phyloP scores from a whole-genome alignment of 2,888 invertebrate species.

The Phania funesta region DNA sequence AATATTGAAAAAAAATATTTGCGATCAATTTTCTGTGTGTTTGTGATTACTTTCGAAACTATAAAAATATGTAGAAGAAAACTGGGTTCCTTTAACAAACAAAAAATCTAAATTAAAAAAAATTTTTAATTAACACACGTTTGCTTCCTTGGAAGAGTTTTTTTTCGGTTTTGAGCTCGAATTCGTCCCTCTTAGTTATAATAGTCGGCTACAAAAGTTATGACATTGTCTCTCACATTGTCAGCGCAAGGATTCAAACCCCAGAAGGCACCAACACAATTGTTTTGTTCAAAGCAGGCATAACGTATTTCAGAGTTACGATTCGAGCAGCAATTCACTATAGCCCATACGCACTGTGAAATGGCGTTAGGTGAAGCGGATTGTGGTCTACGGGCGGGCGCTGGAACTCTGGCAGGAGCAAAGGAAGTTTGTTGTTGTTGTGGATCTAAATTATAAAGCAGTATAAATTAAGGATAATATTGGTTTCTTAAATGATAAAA shows the following conservation, averaged over 20 bases:
- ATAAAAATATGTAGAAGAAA: neutral
- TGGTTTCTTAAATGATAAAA: neutral
- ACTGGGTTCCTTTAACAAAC: neutral
- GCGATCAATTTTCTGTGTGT: neutral
- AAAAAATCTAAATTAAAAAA: neutral
- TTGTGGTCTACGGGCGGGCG: constrained; percentile 70
- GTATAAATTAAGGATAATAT: neutral
- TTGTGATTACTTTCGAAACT: no score
- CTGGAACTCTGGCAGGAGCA: constrained; percentile 26
- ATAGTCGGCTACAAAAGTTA: constrained; percentile 65
- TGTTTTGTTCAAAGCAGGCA: constrained; percentile 86
- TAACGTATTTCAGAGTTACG: constrained; percentile 81
- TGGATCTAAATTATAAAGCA: constrained; percentile 15
- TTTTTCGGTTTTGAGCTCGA: neutral
- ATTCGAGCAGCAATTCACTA: constrained; percentile 86
- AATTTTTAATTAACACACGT: neutral
- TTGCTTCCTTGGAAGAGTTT: neutral
- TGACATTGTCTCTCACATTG: constrained; percentile 78
- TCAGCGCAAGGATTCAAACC: constrained; percentile 86
- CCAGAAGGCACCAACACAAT: constrained; percentile 88
- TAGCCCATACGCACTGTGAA: constrained; percentile 87
- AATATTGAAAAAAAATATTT: neutral
- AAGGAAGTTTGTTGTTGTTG: constrained; percentile 9
- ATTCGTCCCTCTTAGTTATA: constrained; percentile 38
- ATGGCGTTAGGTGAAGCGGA: constrained; percentile 75